Conservation (phyloP, 2,888 invertebrate genomes). For the Scotopteryx bipunctaria region DNA sequence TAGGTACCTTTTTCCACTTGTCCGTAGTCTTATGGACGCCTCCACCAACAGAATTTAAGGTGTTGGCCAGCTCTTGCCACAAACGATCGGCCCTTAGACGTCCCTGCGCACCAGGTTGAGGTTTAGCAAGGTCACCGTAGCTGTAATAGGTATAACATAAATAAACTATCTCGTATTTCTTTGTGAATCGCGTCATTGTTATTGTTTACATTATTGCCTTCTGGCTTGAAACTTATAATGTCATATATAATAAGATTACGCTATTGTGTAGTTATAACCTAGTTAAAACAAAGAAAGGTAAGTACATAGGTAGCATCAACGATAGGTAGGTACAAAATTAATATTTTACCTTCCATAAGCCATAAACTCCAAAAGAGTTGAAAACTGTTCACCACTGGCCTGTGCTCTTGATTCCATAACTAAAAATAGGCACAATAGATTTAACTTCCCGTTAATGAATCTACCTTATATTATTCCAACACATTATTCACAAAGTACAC, state of each 20-base stretch:
- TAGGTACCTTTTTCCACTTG: slow-evolving; percentile 22
- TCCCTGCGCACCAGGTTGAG: slow-evolving; percentile 29
- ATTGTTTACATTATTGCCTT: neutral
- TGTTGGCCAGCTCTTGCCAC: slow-evolving; percentile 21
- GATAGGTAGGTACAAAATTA: neutral
- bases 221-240: neutral
- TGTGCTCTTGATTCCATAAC: too few species aligned
- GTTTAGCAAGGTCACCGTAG: slow-evolving; percentile 27
- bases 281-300: slow-evolving; percentile 1
- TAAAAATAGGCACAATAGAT: too few species aligned
- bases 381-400: too few species aligned
- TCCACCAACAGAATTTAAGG: slow-evolving; percentile 27
- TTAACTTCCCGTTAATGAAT: too few species aligned
- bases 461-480: too few species aligned
- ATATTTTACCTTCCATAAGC: slow-evolving; percentile 11
- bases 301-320: too few species aligned
- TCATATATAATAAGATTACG: neutral
- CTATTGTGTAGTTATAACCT: neutral
- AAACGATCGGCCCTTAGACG: slow-evolving; percentile 21
- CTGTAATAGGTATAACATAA: slow-evolving; percentile 12
- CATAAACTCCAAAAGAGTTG: too few species aligned
- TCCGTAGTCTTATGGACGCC: slow-evolving; percentile 20
- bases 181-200: neutral
- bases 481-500: too few species aligned
- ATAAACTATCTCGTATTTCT: neutral